Conservation (phyloP, 2,797 vertebrate genomes). For the Onychomys arenicola region DNA sequence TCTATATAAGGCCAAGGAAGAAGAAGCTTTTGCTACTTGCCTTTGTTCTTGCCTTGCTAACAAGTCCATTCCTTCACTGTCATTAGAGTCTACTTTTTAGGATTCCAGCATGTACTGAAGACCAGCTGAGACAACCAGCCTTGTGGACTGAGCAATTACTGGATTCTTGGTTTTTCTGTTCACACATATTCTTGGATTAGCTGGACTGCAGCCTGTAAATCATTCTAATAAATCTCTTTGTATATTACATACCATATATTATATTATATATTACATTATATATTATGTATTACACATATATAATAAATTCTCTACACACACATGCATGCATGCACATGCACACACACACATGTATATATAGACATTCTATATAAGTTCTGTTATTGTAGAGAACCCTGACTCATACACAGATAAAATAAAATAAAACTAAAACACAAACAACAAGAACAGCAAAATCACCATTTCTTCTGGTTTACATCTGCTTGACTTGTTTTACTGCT, state of each 20-base stretch:
- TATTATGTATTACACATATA: no score
- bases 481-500: constrained; percentile 12
- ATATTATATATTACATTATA: no score
- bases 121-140: background rate
- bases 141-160: background rate
- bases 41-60: background rate
- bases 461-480: constrained; percentile 32
- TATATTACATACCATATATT: background rate
- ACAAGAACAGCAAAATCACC: background rate
- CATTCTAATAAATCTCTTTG: background rate
- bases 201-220: background rate
- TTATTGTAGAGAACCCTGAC: background rate
- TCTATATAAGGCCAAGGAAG: background rate
- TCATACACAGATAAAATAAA: background rate
- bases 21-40: background rate
- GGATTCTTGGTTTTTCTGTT: background rate
- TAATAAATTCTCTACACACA: background rate
- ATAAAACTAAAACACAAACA: background rate
- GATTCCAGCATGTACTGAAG: no score
- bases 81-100: no score
- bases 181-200: background rate
- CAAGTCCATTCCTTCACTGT: background rate
- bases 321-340: no score
- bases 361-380: background rate
- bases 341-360: background rate